Conservation (phyloP, 2,888 invertebrate species). For the Perizoma affinitatum region DNA sequence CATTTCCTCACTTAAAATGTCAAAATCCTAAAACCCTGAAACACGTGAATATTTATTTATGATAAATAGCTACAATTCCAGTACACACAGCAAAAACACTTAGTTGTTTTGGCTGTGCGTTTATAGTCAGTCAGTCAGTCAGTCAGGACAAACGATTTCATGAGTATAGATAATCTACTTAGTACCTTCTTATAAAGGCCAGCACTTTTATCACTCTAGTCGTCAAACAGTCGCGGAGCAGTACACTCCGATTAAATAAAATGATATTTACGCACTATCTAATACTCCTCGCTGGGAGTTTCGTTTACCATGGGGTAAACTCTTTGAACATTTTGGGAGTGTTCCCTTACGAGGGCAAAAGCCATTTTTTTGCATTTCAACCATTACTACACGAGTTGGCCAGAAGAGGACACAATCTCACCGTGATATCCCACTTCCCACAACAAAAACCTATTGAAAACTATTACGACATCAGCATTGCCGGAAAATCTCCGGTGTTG, state of each 20-base stretch:
- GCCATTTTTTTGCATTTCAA: constrained; percentile 87
- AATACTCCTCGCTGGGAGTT: constrained; percentile 19
- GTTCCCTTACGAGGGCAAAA: constrained; percentile 86
- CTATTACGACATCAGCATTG: constrained; percentile 66
- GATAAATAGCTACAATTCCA: too few relatives aligned
- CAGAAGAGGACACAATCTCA: constrained; percentile 85
- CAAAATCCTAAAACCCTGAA: too few relatives aligned
- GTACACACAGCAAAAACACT: too few relatives aligned
- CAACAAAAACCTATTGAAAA: constrained; percentile 59
- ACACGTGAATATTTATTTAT: too few relatives aligned
- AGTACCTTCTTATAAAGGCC: constrained; percentile 5
- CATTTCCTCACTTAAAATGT: too few relatives aligned
- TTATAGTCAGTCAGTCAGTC: too few relatives aligned
- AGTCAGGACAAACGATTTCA: too few relatives aligned
- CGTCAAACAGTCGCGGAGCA: constrained; percentile 20
- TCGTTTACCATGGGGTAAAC: constrained; percentile 42
- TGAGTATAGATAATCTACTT: background rate
- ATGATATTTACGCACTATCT: constrained; percentile 21
- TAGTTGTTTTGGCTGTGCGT: too few relatives aligned
- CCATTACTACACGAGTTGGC: constrained; percentile 84
- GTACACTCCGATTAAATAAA: constrained; percentile 20
- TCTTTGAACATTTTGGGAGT: constrained; percentile 84
- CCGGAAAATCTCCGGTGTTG: constrained; percentile 51
- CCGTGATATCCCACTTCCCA: constrained; percentile 87
- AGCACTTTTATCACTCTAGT: constrained; percentile 21